phyloP scores from a whole-genome alignment of 2,113 vertebrate genomes.

The Bos taurus region DNA sequence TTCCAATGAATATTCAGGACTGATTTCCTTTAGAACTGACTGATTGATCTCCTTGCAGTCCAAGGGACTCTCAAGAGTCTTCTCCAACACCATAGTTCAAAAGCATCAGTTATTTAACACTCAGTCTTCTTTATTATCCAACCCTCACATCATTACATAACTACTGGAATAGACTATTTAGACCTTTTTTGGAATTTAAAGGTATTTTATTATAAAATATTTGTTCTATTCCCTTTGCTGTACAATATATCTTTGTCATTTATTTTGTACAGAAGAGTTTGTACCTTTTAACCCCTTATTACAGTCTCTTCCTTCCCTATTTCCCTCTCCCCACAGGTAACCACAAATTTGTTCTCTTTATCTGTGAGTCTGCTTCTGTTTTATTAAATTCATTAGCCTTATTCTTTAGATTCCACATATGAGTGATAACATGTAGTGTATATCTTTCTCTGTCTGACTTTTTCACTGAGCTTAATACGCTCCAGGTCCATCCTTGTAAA shows the following conservation, averaged over 20 bases:
- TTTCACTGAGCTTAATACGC: background rate
- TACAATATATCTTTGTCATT: background rate
- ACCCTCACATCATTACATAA: background rate
- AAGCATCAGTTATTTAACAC: background rate
- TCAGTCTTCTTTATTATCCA: background rate
- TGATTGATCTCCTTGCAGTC: background rate
- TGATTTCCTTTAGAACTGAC: background rate
- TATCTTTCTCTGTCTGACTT: background rate
- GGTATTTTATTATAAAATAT: background rate
- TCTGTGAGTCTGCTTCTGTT: background rate
- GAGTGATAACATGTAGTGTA: background rate
- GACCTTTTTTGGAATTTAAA: background rate
- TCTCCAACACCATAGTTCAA: background rate
- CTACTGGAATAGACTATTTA: background rate
- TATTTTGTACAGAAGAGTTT: background rate
- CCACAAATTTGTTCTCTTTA: background rate
- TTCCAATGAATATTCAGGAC: background rate
- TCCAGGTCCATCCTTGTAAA: background rate
- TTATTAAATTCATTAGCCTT: background rate
- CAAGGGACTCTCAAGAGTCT: background rate
- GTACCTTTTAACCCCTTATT: background rate
- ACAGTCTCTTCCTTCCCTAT: background rate
- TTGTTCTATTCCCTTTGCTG: background rate
- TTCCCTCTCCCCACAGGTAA: background rate
- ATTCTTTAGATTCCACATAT: background rate